phyloP scores from a whole-genome alignment of 2,113 vertebrate species.

The Anser cygnoides region DNA sequence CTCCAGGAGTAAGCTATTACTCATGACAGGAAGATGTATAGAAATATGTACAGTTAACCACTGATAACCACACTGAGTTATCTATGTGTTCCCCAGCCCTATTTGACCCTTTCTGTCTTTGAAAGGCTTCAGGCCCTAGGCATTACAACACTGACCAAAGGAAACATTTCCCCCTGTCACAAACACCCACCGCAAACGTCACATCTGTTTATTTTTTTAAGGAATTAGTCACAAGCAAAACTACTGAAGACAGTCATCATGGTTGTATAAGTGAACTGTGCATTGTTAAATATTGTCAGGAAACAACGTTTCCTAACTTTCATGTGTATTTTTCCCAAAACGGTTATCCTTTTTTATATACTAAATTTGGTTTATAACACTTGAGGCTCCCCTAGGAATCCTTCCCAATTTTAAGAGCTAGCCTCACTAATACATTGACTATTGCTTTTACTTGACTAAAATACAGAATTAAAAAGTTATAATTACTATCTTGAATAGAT shows the following conservation, averaged over 20 bases:
- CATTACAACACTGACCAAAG: background rate
- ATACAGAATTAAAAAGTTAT: background rate
- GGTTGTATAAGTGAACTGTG: background rate
- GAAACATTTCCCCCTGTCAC: background rate
- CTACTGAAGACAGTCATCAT: background rate
- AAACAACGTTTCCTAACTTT: background rate
- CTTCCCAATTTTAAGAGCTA: background rate
- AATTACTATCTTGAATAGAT: background rate
- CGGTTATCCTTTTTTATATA: background rate
- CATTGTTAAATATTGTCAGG: background rate
- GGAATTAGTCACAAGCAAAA: background rate
- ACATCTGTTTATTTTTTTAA: background rate
- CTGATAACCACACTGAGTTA: background rate
- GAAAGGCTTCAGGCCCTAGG: background rate
- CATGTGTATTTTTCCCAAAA: background rate
- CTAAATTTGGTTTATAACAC: background rate
- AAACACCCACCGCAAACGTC: background rate
- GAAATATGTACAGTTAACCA: rapidly evolving
- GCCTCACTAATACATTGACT: background rate
- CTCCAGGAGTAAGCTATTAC: no score
- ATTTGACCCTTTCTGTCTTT: background rate
- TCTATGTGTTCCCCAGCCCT: background rate
- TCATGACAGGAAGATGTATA: background rate
- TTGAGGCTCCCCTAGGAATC: background rate
- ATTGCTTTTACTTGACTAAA: background rate